Percentiles rank a stretch among this genome's conserved stretches.
Conservation (phyloP, 2,113 vertebrate species). For the Castor canadensis region DNA sequence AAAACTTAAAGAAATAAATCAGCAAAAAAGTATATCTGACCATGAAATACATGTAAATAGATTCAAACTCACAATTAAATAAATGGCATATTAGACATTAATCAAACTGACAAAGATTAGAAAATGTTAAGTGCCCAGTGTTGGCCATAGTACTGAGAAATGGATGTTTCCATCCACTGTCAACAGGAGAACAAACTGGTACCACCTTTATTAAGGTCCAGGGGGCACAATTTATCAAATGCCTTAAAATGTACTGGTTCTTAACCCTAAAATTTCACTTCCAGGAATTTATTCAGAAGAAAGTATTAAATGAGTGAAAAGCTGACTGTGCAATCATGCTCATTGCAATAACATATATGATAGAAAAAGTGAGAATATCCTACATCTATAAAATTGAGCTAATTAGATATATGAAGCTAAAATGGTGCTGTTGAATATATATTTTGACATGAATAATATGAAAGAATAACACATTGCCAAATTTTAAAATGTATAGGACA, state of each 20-base stretch:
- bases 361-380: neutral
- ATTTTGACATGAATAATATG: neutral
- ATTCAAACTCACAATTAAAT: neutral
- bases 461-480: neutral
- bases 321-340: neutral
- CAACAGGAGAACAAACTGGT: neutral
- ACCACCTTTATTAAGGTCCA: neutral
- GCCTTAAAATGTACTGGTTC: neutral
- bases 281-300: slow-evolving; percentile 38
- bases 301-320: slow-evolving; percentile 2
- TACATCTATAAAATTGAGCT: neutral
- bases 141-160: neutral
- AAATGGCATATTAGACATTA: neutral
- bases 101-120: neutral
- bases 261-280: neutral
- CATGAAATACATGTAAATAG: neutral
- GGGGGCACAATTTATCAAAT: neutral
- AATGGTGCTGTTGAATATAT: neutral
- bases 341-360: neutral
- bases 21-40: neutral
- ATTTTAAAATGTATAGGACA: slow-evolving; percentile 11
- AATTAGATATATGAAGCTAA: neutral
- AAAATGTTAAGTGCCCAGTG: neutral
- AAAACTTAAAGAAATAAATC: neutral
- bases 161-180: neutral